Base-by-base conservation (phyloP, 2,113 vertebrate species). In the Datnioides undecimradiatus region DNA sequence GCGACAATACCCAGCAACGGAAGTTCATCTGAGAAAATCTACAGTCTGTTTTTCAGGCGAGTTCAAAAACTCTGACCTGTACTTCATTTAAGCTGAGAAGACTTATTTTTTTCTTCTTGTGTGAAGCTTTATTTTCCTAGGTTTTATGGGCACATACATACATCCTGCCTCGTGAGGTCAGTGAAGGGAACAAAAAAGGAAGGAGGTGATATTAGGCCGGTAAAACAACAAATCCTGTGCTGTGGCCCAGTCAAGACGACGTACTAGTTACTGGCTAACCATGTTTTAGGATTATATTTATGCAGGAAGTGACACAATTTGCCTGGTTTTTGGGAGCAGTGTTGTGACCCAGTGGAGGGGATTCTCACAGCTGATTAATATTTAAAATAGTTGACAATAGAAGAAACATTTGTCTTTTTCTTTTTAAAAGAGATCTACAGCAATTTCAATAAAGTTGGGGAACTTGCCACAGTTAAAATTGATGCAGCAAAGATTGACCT, bases 191-290 rank as follows among this genome's bases (percentile, higher is more conserved):
- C 25, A 55, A 74, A 74, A 45, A 65, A 77, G 57, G 63, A 83
- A 82, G 75, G 49, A 73, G 71, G 40, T 27, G 48, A 62, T 14
- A 63, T 63, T 57, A 36, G 23, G 45, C 8, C 0, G 43, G n/a
- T 74, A 41, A 65, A 80, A 73, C 46, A 78, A 70, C 52, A 74
- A 69, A 10, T 41, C 21, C 6, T n/a, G 54, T 72, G 43, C 41
- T 40, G 55, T 58, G 29, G 19, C 31, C 33, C 25, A 38, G 14
- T 41, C 29, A 66, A 31, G 5, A 48, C 33, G 2, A 29, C 10
- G n/a, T 13, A 45, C 12, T 10, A 17, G 23, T 25, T 40, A 34
- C 12, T 6, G 10, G 11, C 8, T 31, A 31, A 49, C 38, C 16
- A 19, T n/a, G 25, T 33, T 23, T 55, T 46, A 11, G 19, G 31